A percentile compares a stretch with the other conserved stretches of the same genome.
Conservation (phyloP, 1,140 invertebrate genomes). For the Delia radicum region DNA sequence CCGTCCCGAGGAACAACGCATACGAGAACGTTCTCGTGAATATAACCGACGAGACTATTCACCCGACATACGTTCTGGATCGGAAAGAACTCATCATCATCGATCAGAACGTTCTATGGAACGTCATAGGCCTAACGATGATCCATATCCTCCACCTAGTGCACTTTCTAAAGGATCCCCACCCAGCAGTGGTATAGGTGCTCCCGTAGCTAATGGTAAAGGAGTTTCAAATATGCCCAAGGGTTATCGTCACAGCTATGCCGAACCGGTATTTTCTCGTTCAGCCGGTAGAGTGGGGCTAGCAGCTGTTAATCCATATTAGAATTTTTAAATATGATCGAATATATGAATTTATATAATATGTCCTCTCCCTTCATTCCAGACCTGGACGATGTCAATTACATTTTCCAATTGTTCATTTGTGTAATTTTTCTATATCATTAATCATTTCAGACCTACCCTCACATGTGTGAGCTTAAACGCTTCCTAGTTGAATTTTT, state of each 20-base stretch:
- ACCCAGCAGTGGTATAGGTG: constrained; percentile 20
- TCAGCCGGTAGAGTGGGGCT: constrained; percentile 51
- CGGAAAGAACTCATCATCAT: constrained; percentile 24
- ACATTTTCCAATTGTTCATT: too few relatives aligned
- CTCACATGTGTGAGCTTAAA: too few relatives aligned
- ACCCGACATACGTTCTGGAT: constrained; percentile 12
- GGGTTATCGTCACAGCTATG: constrained; percentile 61
- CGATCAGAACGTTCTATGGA: background rate
- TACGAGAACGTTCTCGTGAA: constrained; percentile 38
- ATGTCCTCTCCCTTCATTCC: background rate
- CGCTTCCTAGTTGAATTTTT: background rate
- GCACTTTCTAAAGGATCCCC: constrained; percentile 36
- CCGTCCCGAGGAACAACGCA: constrained; percentile 22
- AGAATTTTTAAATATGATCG: background rate
- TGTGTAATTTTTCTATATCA: too few relatives aligned
- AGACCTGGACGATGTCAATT: too few relatives aligned
- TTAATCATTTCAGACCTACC: too few relatives aligned
- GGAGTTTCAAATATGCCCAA: constrained; percentile 44
- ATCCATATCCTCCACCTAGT: background rate
- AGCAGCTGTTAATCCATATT: constrained; percentile 54
- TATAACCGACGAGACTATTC: constrained; percentile 28
- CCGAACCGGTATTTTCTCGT: constrained; percentile 55
- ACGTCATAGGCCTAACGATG: constrained; percentile 17
- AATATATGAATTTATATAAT: background rate
- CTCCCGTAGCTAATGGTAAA: constrained; percentile 32